These are phyloP conservation scores for Hypotaenidia okinawae DNA, from an alignment of 2,797 vertebrate genomes.

Conservation along the genomic window DNA sequence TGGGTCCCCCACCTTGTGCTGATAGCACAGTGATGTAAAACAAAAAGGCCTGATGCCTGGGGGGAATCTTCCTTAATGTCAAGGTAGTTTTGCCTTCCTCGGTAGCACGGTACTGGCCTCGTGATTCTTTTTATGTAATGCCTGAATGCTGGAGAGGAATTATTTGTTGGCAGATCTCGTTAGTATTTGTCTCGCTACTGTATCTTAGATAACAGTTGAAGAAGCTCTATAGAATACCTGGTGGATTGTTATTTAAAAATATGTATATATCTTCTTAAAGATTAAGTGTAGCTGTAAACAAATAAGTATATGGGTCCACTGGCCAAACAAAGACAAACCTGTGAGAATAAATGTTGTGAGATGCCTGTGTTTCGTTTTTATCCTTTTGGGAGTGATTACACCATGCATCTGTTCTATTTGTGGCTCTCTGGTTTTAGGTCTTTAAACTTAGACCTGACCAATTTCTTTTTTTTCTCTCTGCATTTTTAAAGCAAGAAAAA, in stretches of 20 bases:
- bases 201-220: background rate
- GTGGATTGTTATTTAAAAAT: background rate
- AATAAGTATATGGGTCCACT: background rate
- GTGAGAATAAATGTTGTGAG: background rate
- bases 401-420: background rate
- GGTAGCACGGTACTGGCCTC: background rate
- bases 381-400: background rate
- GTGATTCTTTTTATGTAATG: background rate
- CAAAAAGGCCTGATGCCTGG: background rate
- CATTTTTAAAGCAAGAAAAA: background rate
- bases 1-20: background rate
- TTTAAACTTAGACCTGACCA: background rate
- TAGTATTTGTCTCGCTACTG: background rate
- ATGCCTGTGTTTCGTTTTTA: background rate
- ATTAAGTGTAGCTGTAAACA: background rate
- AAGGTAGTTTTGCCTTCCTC: background rate
- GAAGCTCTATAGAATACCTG: background rate
- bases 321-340: background rate
- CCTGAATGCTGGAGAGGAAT: background rate
- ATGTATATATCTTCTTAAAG: background rate
- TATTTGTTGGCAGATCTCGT: background rate
- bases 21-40: background rate
- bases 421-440: background rate
- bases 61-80: background rate
- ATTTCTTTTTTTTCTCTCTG: background rate